phyloP scores from a whole-genome alignment of 1,140 invertebrate species.

The Stenopsyche tienmushanensis region DNA sequence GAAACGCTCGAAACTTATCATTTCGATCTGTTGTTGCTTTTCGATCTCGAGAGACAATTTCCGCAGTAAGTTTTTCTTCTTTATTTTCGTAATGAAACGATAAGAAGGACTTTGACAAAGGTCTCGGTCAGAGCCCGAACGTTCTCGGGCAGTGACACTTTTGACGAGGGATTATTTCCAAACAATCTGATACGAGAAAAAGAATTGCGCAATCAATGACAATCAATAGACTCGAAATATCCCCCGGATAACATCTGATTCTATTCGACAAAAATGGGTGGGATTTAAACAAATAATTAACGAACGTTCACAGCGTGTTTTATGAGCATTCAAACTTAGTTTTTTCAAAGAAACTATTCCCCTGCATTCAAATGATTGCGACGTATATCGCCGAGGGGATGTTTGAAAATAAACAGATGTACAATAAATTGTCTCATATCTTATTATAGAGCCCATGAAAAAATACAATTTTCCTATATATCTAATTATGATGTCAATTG shows the following conservation, averaged over 20 bases:
- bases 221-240: slow-evolving; percentile 31
- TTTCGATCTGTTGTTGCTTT: neutral
- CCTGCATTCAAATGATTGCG: too few species aligned
- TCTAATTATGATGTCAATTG: too few species aligned
- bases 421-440: too few species aligned
- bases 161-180: neutral
- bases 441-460: too few species aligned
- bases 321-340: too few species aligned
- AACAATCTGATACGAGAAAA: neutral
- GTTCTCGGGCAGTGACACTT: neutral
- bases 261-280: neutral
- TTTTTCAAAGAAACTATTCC: too few species aligned
- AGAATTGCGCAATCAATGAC: slow-evolving; percentile 19
- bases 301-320: too few species aligned
- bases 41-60: slow-evolving; percentile 7
- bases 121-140: too few species aligned
- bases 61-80: slow-evolving; percentile 22
- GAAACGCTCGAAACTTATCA: neutral
- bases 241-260: neutral
- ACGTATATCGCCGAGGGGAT: too few species aligned
- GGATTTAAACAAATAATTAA: neutral
- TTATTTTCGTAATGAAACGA: slow-evolving; percentile 39
- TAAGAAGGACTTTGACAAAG: slow-evolving; percentile 40
- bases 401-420: too few species aligned
- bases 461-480: too few species aligned